phyloP scores from a whole-genome alignment of 2,113 vertebrate genomes.

The Electrona antarctica region DNA sequence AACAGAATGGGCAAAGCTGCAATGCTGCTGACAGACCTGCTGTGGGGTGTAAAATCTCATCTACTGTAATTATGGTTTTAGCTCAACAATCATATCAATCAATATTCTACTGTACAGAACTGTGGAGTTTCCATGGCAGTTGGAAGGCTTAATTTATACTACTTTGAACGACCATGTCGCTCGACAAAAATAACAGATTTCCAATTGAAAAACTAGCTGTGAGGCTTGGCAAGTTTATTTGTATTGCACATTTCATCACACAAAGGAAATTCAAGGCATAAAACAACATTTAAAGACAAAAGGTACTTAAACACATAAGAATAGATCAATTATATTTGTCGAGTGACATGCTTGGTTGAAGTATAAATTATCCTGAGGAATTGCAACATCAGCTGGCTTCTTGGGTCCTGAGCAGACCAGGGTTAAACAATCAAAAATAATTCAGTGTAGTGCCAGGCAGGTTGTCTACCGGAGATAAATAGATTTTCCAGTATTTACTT shows the following conservation, averaged over 20 bases:
- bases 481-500: too few relatives aligned
- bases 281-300: too few relatives aligned
- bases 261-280: too few relatives aligned
- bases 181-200: neutral
- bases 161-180: neutral
- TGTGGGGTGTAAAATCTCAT: constrained; percentile 32
- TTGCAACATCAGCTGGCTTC: neutral
- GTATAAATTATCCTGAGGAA: constrained; percentile 1
- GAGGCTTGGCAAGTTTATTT: too few relatives aligned
- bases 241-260: too few relatives aligned
- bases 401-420: neutral
- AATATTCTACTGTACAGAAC: constrained; percentile 15
- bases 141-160: neutral
- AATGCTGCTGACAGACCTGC: constrained; percentile 45
- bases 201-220: too few relatives aligned
- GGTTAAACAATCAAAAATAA: too few relatives aligned
- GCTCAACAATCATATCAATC: constrained; percentile 24
- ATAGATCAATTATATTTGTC: too few relatives aligned
- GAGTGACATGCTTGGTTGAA: too few relatives aligned
- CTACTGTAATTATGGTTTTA: constrained; percentile 37
- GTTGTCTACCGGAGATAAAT: too few relatives aligned
- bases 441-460: too few relatives aligned
- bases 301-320: too few relatives aligned
- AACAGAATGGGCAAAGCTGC: constrained; percentile 48
- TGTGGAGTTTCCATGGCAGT: constrained; percentile 61